Base-by-base conservation (phyloP, 1,140 invertebrate genomes). In the Triops cancriformis region DNA sequence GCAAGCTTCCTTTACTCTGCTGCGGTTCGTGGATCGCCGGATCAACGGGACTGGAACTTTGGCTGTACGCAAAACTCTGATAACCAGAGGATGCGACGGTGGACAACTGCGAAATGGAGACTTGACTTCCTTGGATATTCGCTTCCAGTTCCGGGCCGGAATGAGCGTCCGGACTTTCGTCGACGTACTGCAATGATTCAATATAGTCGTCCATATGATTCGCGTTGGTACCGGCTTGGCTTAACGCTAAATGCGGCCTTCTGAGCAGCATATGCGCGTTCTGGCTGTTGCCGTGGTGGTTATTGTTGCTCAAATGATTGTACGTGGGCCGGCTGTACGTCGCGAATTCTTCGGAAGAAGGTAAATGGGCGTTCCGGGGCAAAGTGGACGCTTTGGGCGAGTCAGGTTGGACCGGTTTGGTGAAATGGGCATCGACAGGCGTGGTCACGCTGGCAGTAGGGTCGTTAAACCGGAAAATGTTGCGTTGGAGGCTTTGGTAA, bases 51-150 rank as follows among this genome's bases (percentile, higher is more conserved):
- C 93, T 94, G 81, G 91, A 94, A 78, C 93, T 94, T 83, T 94
- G 93, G 82, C 93, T 95, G 83, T 94, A 94, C 7, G 93, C 93
- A 82, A 95, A 94, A 81, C 93, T 95, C 84, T 96, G 94, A 83
- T 96, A 96, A 1, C 94, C 94, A 1, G 93, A 95, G 27, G 93
- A 94, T 1, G 92, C 93, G 76, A 93, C 91, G 79, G 92, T 93
- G 26, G 92, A 93, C 43, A 93, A 83, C 77, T 92, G 92, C 78
- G 92, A 92, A 77, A 95, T 93, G 1, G 92, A 93, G 3, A 89
- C 88, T 81, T 91, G 90, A 73, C 90, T 91, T 43, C 90, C 90
- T 81, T 90, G 90, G 45, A 88, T 89, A 64, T 88, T 86, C 7
- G 77, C 73, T 72, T 82, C 81, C 73, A 80, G 79, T 74, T 82